Evolutionary conservation across 2,888 invertebrate species (phyloP).

Genomic region (Cheilosia urbana): DNA sequence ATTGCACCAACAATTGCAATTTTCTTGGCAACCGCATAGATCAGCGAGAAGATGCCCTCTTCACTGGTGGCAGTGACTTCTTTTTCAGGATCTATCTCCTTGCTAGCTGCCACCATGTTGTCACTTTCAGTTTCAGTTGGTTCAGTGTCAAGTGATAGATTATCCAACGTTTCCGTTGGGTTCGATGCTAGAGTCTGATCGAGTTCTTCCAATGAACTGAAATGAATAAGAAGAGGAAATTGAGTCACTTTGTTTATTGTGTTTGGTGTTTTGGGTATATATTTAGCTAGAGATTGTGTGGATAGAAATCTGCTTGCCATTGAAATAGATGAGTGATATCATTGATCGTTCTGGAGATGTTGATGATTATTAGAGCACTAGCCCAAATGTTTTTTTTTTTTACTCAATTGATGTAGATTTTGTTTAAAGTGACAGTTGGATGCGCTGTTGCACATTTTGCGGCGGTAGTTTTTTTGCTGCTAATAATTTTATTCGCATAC

Average conservation of each 20-base stretch:
- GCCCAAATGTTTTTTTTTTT: neutral
- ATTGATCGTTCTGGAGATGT: constrained; percentile 35
- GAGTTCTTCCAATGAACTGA: constrained; percentile 56
- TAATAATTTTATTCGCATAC: too few relatives aligned
- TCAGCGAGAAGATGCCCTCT: constrained; percentile 85
- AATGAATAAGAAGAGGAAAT: constrained; percentile 34
- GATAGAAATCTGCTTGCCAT: constrained; percentile 19
- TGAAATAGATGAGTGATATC: constrained; percentile 35
- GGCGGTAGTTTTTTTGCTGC: neutral
- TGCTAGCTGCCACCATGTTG: constrained; percentile 66
- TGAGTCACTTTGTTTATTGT: constrained; percentile 9
- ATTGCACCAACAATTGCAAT: constrained; percentile 90
- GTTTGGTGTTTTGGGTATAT: neutral
- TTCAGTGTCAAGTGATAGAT: constrained; percentile 21
- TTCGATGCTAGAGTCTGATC: constrained; percentile 36
- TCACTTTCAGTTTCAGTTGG: constrained; percentile 21
- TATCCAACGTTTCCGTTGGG: constrained; percentile 40
- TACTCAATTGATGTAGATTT: neutral
- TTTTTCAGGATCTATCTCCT: constrained; percentile 66
- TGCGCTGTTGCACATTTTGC: too few relatives aligned
- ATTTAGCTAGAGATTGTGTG: constrained; percentile 7
- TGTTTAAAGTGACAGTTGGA: neutral
- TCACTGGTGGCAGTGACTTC: constrained; percentile 73
- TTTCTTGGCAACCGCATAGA: constrained; percentile 88
- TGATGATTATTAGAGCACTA: neutral